These are phyloP conservation scores for Tragulus kanchil DNA, from an alignment of 2,113 vertebrate species.

Conservation along the genomic window DNA sequence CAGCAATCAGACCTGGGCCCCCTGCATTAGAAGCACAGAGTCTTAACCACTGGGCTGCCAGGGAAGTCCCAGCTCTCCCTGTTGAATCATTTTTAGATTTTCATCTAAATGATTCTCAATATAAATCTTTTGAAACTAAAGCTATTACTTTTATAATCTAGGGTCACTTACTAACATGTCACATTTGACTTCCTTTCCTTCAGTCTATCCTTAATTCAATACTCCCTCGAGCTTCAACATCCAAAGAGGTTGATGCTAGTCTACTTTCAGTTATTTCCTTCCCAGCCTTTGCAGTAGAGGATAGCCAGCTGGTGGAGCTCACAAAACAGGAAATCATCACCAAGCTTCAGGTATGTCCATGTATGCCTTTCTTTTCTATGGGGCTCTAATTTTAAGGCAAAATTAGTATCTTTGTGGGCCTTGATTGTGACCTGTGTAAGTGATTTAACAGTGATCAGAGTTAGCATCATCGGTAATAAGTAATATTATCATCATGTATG, in stretches of 20 bases:
- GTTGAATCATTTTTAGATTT: slow-evolving; percentile 43
- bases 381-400: slow-evolving; percentile 38
- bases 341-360: slow-evolving; percentile 93
- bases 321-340: slow-evolving; percentile 98
- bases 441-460: slow-evolving; percentile 17
- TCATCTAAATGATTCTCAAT: slow-evolving; percentile 32
- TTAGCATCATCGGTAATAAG: slow-evolving; percentile 25
- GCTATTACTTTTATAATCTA: not conserved
- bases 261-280: slow-evolving; percentile 96
- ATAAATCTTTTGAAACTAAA: slow-evolving; percentile 60
- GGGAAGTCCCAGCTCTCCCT: too few species aligned
- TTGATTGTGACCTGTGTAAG: not conserved
- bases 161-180: slow-evolving; percentile 43
- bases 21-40: too few species aligned
- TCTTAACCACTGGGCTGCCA: too few species aligned
- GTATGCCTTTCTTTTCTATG: slow-evolving; percentile 45
- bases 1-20: too few species aligned
- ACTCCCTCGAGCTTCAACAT: slow-evolving; percentile 97
- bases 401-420: not conserved
- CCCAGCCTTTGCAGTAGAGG: slow-evolving; percentile 97
- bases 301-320: slow-evolving; percentile 92
- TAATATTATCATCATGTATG: not conserved
- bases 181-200: slow-evolving; percentile 57
- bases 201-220: slow-evolving; percentile 98
- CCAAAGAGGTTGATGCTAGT: slow-evolving; percentile 97